Evolutionary conservation across 2,113 vertebrate species (phyloP).

Genomic region (Limnothrissa miodon): DNA sequence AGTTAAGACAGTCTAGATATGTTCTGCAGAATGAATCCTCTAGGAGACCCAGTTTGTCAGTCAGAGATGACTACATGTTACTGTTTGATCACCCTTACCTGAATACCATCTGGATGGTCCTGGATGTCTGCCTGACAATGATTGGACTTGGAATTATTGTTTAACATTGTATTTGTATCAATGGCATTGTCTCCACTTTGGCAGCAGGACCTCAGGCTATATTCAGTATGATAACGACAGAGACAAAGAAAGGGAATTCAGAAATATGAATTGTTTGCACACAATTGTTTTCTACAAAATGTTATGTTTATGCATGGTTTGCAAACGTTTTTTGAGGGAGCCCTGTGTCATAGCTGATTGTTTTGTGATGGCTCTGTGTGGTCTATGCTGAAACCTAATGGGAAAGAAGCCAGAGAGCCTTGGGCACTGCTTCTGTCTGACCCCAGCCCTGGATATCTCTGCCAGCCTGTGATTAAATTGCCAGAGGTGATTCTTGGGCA

Average conservation of each 20-base stretch:
- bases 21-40: neutral
- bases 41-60: neutral
- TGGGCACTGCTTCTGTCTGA: neutral
- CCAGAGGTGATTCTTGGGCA: neutral
- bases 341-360: neutral
- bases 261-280: neutral
- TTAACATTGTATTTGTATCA: neutral
- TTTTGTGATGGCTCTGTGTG: neutral
- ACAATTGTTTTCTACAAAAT: neutral
- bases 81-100: neutral
- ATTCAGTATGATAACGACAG: neutral
- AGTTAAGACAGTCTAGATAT: neutral
- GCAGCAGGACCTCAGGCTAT: neutral
- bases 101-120: neutral
- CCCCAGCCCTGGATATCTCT: neutral
- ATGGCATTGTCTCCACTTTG: neutral
- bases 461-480: neutral
- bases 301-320: neutral
- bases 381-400: neutral
- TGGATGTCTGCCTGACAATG: neutral
- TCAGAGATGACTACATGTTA: neutral
- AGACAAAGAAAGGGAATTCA: neutral
- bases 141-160: neutral
- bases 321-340: neutral
- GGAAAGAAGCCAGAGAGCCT: neutral